Evolutionary conservation across 1,140 invertebrate species (phyloP).

Genomic region (Drosophila tropicalis): DNA sequence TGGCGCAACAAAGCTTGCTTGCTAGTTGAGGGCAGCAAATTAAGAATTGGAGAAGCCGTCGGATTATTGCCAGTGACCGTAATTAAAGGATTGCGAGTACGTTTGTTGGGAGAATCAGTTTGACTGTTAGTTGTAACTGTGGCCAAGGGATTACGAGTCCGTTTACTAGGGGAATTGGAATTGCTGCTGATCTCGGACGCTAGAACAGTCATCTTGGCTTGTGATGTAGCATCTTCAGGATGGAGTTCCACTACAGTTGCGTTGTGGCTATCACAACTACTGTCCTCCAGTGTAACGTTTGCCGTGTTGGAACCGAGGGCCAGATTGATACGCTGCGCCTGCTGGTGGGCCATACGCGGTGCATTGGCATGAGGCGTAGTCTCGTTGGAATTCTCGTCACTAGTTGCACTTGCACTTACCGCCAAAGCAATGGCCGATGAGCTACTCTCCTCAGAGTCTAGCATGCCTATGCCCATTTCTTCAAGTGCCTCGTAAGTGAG

Average conservation of each 20-base stretch:
- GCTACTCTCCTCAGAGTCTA: slow-evolving; percentile 81
- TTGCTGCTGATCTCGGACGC: slow-evolving; percentile 49
- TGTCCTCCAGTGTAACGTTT: slow-evolving; percentile 54
- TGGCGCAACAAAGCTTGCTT: slow-evolving; percentile 54
- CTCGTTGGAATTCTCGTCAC: slow-evolving; percentile 80
- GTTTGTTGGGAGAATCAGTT: slow-evolving; percentile 47
- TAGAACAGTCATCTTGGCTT: slow-evolving; percentile 47
- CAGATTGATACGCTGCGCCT: slow-evolving; percentile 40
- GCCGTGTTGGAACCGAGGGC: slow-evolving; percentile 36
- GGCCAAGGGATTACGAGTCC: slow-evolving; percentile 65
- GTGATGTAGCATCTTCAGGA: slow-evolving; percentile 43
- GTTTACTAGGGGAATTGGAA: slow-evolving; percentile 68
- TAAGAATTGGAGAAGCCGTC: slow-evolving; percentile 39
- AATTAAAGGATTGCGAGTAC: slow-evolving; percentile 25
- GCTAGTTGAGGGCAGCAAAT: slow-evolving; percentile 69
- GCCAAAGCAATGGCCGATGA: slow-evolving; percentile 73
- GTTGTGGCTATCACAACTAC: slow-evolving; percentile 27
- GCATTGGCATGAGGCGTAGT: slow-evolving; percentile 65
- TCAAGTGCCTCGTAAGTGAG: slow-evolving; percentile 72
- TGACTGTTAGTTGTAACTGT: slow-evolving; percentile 46
- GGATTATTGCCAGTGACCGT: slow-evolving; percentile 31
- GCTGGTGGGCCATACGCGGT: slow-evolving; percentile 62
- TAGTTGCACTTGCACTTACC: slow-evolving; percentile 58
- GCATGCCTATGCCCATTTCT: slow-evolving; percentile 81
- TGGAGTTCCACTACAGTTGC: slow-evolving; percentile 36